A percentile compares a stretch with the other conserved stretches of the same genome.
Evolutionary conservation across 2,113 vertebrate species (phyloP).

Genomic region (Pituophis catenifer): DNA sequence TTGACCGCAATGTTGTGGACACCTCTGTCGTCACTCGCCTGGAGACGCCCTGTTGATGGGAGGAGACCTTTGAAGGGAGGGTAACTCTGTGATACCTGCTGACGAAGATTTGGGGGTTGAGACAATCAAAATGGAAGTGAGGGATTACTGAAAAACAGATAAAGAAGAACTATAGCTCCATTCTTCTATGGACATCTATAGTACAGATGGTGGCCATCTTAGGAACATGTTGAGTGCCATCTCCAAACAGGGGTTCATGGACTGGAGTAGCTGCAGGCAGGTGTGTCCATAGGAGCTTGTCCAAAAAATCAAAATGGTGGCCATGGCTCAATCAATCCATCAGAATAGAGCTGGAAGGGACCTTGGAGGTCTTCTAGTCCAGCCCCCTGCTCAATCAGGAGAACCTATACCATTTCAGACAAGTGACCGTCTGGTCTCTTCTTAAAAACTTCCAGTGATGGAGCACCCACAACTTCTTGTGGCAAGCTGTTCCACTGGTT

Average conservation of each 20-base stretch:
- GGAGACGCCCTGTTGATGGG: slow-evolving; percentile 29
- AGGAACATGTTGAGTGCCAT: background rate
- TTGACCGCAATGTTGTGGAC: background rate
- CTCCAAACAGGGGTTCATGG: background rate
- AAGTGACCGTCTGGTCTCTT: no score
- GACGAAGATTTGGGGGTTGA: background rate
- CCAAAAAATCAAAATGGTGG: background rate
- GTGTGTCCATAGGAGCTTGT: background rate
- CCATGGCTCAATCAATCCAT: no score
- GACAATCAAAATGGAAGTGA: background rate
- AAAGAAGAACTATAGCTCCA: background rate
- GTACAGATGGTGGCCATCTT: background rate
- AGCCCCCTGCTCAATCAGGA: no score
- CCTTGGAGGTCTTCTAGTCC: no score
- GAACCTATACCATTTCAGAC: no score
- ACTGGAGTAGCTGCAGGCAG: background rate
- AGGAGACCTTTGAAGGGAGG: background rate
- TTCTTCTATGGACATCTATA: background rate
- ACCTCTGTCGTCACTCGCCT: slow-evolving; percentile 24
- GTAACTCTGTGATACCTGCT: background rate
- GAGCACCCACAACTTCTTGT: no score
- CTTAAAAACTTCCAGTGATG: no score
- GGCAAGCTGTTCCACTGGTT: no score
- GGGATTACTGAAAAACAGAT: background rate
- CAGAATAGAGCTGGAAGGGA: no score